Base-by-base conservation (phyloP, 2,888 invertebrate genomes). In the Drosophila infuscata region DNA sequence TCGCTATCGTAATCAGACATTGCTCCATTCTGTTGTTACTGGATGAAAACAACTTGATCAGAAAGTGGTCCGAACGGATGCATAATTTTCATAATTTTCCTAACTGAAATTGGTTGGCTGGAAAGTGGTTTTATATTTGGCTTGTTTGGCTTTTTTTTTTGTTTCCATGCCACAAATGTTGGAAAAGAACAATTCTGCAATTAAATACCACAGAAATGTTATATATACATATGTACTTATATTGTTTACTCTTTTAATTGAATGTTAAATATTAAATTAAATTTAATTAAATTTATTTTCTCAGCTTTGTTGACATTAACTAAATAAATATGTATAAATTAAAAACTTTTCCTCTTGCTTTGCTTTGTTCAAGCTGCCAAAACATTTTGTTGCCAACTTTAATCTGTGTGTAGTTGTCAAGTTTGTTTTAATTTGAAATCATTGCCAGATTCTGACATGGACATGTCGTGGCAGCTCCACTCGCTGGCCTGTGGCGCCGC, bases 341-440 rank as follows among this genome's bases (percentile, higher is more conserved):
- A 36, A 29, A 17, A 11, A 25, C 4, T 46, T 54, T 1, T 11
- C 2, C 4, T 11, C 4, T 2, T 2, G 25, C n/a, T 11, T 0
- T 36, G 35, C 12, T 7, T 46, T 46, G 20, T 25, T 20, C 46
- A 33, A 65, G 49, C 64, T 64, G 65, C 51, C 29, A 29, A 65
- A 49, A 29, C 12, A 32, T 33, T 41, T 41, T 29, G 15, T 7
- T 33, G 20, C 64, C 35, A 33, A 64, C 66, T 46, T 36, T 38
- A 25, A 67, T 20, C 53, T 53, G n/a, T 51, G 12, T 53, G 30
- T 35, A 9, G 30, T 67, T 54, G 48, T 33, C 15, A 15, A 49
- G 30, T 38, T 52, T 51, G 12, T 17, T 68, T 67, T 32, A 7
- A 36, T 53, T 35, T n/a, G 11, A 9, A 52, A 30, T 33, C 20